Evolutionary conservation across 2,888 invertebrate species (phyloP), one percentile per base, ranked within the genome.

Genomic region (Syrphus vitripennis): DNA sequence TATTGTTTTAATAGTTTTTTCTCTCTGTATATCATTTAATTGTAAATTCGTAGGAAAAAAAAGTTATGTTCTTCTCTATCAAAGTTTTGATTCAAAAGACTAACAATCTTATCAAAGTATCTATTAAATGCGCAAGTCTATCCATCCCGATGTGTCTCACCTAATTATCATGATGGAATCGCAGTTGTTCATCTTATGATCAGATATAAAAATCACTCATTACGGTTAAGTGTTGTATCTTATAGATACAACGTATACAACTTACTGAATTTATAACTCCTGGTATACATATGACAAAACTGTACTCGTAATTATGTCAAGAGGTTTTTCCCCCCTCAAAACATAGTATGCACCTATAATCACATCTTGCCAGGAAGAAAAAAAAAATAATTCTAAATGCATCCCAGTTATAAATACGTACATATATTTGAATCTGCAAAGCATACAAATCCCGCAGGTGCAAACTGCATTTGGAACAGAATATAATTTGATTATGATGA

Each of bases 251-350:
- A 21, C 29, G 29, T 14, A 24, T 42, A 12, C n/a, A 59, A 31
- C 45, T 37, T 48, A 45, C 19, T 48, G 21, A 48, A 48, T 48
- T 5, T 50, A 50, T 7, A 40, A 19, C 19, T n/a, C 12, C 50
- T 40, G 50, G 19, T 42, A n/a, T n/a, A 59, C 34, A 45, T 70
- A 40, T 71, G 71, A 77, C 59, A 72, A 82, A 82, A 77, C 77
- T 61, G 77, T 77, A 72, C 31, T 42, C 59, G 21, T 45, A 82
- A 82, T 82, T 77, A 77, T 77, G 77, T 77, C 82, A 82, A 77
- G 63, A 34, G 57, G 77, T 57, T 45, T 59, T 34, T n/a, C n/a
- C n/a, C n/a, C 24, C 76, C n/a, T 71, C 40, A 24, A 37, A n/a
- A 45, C 48, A 21, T 5, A 45, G 7, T 45, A 48, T 21, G 12